Percentiles rank a stretch among this genome's conserved stretches.
Evolutionary conservation across 2,888 invertebrate genomes (phyloP).

Genomic region (Mylabris sibirica): DNA sequence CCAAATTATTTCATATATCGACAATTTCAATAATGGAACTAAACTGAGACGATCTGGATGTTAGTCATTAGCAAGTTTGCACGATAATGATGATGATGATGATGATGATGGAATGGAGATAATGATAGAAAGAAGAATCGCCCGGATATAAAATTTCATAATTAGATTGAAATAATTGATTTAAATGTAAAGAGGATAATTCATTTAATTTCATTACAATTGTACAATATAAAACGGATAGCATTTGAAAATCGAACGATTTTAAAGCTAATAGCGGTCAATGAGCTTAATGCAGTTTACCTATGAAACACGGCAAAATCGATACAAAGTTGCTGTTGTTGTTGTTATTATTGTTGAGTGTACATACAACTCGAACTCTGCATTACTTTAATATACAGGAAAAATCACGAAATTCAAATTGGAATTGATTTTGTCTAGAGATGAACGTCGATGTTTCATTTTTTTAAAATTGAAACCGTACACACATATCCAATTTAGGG

Average conservation of each 20-base stretch:
- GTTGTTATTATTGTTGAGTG: too few species aligned
- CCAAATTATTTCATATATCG: neutral
- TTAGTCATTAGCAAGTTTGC: neutral
- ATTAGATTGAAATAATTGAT: neutral
- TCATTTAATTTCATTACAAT: neutral
- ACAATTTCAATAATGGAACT: neutral
- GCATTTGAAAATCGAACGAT: neutral
- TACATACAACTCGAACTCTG: neutral
- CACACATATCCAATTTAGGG: neutral
- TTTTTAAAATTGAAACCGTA: neutral
- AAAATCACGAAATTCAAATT: constrained; percentile 1
- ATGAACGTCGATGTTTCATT: neutral
- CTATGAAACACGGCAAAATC: neutral
- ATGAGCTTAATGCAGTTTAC: constrained; percentile 11
- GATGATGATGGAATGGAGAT: neutral
- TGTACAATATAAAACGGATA: neutral
- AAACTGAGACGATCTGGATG: neutral
- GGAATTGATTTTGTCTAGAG: neutral
- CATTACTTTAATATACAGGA: constrained; percentile 4
- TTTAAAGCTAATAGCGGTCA: constrained; percentile 12
- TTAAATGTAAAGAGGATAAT: neutral
- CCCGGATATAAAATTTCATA: neutral
- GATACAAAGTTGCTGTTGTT: neutral
- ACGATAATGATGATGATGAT: neutral
- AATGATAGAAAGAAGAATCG: neutral